Evolutionary conservation across 2,888 invertebrate species (phyloP).

Genomic region (Ornithoptera priamus): DNA sequence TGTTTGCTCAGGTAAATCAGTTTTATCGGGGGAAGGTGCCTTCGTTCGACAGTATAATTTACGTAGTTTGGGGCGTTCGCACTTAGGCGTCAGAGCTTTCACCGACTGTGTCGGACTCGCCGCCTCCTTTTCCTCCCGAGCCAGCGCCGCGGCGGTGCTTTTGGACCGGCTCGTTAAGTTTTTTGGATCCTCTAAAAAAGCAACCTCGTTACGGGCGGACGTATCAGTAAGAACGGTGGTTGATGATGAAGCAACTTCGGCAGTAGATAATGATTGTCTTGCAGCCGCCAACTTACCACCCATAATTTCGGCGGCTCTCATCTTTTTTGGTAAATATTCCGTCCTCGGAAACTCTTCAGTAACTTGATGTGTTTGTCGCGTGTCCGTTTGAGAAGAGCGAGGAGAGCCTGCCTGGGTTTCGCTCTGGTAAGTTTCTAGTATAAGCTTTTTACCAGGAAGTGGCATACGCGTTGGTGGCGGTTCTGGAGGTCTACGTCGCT

Average conservation of each 20-base stretch:
- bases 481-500: constrained; percentile 65
- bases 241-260: constrained; percentile 43
- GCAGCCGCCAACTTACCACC: constrained; percentile 64
- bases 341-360: constrained; percentile 55
- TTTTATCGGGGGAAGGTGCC: constrained; percentile 59
- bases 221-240: constrained; percentile 41
- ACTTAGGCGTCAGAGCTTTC: constrained; percentile 73
- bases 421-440: constrained; percentile 74
- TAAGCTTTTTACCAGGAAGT: constrained; percentile 74
- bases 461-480: constrained; percentile 58
- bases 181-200: constrained; percentile 80
- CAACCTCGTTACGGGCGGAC: constrained; percentile 58
- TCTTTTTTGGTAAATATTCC: constrained; percentile 75
- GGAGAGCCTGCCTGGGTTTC: constrained; percentile 60
- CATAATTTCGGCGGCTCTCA: constrained; percentile 75
- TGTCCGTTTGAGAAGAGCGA: constrained; percentile 44
- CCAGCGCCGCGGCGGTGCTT: constrained; percentile 80
- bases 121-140: constrained; percentile 77
- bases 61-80: constrained; percentile 50
- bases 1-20: constrained; percentile 57
- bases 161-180: constrained; percentile 79
- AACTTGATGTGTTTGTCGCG: constrained; percentile 38
- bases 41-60: constrained; percentile 49
- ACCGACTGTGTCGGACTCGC: constrained; percentile 77
- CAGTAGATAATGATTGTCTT: constrained; percentile 37